phyloP scores from a whole-genome alignment of 2,113 vertebrate species.

The Nipponia nippon region DNA sequence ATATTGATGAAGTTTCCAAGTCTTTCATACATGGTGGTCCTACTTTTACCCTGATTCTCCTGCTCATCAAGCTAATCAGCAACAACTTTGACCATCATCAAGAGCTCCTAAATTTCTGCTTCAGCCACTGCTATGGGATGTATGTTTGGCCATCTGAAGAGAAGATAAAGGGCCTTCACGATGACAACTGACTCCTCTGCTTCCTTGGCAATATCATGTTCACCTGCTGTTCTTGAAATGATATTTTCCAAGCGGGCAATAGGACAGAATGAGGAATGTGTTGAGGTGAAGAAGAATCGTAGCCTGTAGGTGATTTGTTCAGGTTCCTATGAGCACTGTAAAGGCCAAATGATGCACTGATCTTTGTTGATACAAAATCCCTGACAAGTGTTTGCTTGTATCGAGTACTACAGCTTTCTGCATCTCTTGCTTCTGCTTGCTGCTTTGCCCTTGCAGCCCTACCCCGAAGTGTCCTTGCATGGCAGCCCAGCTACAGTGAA shows the following conservation, averaged over 20 bases:
- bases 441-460: neutral
- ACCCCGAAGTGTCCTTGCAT: neutral
- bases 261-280: neutral
- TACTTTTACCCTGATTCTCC: neutral
- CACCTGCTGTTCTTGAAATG: neutral
- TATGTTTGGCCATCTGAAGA: neutral
- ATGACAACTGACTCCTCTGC: neutral
- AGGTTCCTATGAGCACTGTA: neutral
- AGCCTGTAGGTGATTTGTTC: neutral
- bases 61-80: neutral
- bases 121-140: neutral
- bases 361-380: neutral
- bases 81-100: neutral
- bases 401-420: neutral
- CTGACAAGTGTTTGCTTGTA: neutral
- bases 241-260: neutral
- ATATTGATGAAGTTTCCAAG: neutral
- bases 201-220: neutral
- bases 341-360: neutral
- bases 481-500: neutral
- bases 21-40: neutral
- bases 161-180: neutral
- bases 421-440: neutral
- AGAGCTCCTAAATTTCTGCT: neutral
- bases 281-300: neutral